Percentiles rank a stretch among this genome's conserved stretches.
Conservation (phyloP, 2,113 vertebrate genomes). For the Labeo catla region DNA sequence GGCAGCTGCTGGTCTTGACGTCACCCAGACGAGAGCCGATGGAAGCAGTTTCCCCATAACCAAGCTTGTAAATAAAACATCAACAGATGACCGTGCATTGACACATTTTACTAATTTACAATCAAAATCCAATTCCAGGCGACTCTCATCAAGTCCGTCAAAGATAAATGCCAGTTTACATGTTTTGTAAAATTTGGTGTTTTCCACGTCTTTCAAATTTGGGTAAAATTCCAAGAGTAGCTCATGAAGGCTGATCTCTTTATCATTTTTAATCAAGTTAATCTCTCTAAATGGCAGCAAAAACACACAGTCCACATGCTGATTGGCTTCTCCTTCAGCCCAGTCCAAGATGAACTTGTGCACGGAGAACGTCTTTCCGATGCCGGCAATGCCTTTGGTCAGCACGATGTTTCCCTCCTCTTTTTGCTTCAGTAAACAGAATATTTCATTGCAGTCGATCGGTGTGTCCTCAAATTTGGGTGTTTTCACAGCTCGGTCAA, state of each 20-base stretch:
- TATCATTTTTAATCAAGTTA: constrained; percentile 52
- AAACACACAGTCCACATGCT: constrained; percentile 51
- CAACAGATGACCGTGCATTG: constrained; percentile 16
- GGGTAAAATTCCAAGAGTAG: constrained; percentile 51
- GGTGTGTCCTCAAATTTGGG: constrained; percentile 19
- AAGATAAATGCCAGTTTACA: constrained; percentile 47
- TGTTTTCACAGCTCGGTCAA: background rate
- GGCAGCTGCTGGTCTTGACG: constrained; percentile 53
- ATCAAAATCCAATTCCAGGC: constrained; percentile 41
- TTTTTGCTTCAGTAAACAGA: background rate
- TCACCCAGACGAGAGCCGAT: constrained; percentile 54
- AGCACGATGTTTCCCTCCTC: constrained; percentile 38
- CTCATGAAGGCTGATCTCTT: constrained; percentile 50
- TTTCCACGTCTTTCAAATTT: constrained; percentile 33
- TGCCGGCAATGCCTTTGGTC: constrained; percentile 58
- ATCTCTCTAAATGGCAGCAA: constrained; percentile 58
- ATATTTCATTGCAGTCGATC: constrained; percentile 52
- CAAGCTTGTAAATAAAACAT: constrained; percentile 48
- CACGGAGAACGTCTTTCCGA: constrained; percentile 55
- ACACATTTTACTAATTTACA: background rate
- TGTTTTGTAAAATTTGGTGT: constrained; percentile 14
- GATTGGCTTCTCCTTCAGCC: constrained; percentile 47
- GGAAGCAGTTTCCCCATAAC: constrained; percentile 50
- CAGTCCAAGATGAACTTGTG: constrained; percentile 50
- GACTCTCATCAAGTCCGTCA: constrained; percentile 58